These are phyloP conservation scores for Lysiphlebus fabarum DNA, from an alignment of 1,140 invertebrate species.

Conservation along the genomic window DNA sequence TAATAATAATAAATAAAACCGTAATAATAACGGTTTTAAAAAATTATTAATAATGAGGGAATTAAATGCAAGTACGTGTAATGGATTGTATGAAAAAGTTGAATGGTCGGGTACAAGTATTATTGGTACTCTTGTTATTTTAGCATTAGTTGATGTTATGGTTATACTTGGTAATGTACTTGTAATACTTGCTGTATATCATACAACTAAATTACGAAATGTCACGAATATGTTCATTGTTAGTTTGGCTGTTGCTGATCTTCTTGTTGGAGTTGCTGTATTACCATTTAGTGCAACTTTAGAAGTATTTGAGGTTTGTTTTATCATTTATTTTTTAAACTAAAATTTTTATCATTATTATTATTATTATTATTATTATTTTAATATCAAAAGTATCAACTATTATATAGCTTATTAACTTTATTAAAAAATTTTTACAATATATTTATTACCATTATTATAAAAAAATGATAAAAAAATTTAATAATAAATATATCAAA, in stretches of 20 bases:
- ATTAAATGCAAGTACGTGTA: slow-evolving; percentile 73
- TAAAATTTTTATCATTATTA: no score
- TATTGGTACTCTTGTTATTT: slow-evolving; percentile 70
- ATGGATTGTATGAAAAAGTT: slow-evolving; percentile 70
- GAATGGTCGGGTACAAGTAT: slow-evolving; percentile 73
- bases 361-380: no score
- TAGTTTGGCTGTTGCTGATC: slow-evolving; percentile 87
- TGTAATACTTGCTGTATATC: slow-evolving; percentile 88
- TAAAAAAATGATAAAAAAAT: no score
- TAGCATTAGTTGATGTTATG: slow-evolving; percentile 79
- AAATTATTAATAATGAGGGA: slow-evolving; percentile 43
- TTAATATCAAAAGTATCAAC: no score
- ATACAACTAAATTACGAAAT: slow-evolving; percentile 80
- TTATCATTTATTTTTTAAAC: not conserved
- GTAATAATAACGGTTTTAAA: slow-evolving; percentile 14
- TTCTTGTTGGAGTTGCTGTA: slow-evolving; percentile 87
- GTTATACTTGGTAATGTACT: slow-evolving; percentile 86
- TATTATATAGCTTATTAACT: no score
- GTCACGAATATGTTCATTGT: slow-evolving; percentile 95
- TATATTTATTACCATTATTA: no score
- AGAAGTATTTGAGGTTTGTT: slow-evolving; percentile 82
- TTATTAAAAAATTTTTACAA: no score
- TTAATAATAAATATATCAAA: no score
- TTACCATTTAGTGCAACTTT: slow-evolving; percentile 85
- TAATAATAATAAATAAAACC: slow-evolving; percentile 4